Evolutionary conservation across 2,113 vertebrate species (phyloP).

Genomic region (Eulemur macaco): DNA sequence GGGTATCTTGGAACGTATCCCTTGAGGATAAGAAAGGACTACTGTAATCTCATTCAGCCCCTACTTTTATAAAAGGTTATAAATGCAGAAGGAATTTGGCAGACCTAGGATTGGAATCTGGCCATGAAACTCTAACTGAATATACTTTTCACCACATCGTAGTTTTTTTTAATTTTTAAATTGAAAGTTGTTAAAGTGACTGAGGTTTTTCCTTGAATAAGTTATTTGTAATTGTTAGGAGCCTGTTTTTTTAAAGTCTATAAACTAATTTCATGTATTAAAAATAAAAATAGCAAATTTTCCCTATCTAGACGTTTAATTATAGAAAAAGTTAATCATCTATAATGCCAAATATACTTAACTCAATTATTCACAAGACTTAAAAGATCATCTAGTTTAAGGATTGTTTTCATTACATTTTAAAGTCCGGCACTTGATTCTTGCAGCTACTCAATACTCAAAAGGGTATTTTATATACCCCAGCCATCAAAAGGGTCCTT

Average conservation of each 20-base stretch:
- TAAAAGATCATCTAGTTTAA: background rate
- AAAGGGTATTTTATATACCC: background rate
- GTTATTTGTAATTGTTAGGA: constrained; percentile 28
- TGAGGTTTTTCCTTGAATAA: constrained; percentile 28
- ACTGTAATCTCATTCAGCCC: background rate
- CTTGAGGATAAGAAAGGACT: background rate
- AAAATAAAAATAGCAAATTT: constrained; percentile 35
- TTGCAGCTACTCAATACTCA: background rate
- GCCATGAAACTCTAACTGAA: background rate
- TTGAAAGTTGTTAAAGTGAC: constrained; percentile 16
- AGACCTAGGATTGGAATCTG: background rate
- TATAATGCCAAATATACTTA: constrained; percentile 20
- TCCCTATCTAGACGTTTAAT: background rate
- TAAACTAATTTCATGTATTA: constrained; percentile 3
- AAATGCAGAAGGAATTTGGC: background rate
- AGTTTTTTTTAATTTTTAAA: background rate
- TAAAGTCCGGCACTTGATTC: constrained; percentile 40
- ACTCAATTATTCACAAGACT: background rate
- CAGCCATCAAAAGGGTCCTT: background rate
- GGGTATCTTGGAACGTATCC: background rate
- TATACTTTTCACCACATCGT: background rate
- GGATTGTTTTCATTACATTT: constrained; percentile 36
- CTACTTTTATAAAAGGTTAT: constrained; percentile 47
- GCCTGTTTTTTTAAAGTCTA: background rate
- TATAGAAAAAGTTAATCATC: constrained; percentile 20